phyloP scores from a whole-genome alignment of 2,888 invertebrate genomes.

The Pteria penguin region DNA sequence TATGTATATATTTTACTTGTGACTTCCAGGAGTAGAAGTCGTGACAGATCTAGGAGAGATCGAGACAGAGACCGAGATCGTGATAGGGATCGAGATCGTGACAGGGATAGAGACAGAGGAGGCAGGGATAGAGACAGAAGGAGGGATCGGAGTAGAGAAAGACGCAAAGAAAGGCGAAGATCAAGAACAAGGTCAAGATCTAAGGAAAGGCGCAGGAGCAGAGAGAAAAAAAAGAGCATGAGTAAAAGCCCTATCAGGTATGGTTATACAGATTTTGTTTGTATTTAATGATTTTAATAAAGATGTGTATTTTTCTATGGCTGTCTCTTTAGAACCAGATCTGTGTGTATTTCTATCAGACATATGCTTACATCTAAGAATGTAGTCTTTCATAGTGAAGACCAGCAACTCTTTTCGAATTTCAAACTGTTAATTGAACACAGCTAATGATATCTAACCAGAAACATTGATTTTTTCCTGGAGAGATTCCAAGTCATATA shows the following conservation, averaged over 20 bases:
- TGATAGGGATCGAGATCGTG: slow-evolving; percentile 66
- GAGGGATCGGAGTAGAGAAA: slow-evolving; percentile 58
- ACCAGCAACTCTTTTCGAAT: too few relatives aligned
- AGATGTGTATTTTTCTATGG: neutral
- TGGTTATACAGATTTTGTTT: neutral
- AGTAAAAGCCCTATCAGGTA: slow-evolving; percentile 70
- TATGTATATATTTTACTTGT: too few relatives aligned
- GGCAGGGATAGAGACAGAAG: slow-evolving; percentile 50
- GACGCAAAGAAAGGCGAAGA: slow-evolving; percentile 63
- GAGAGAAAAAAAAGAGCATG: slow-evolving; percentile 57
- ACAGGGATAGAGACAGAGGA: slow-evolving; percentile 55
- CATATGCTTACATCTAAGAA: too few relatives aligned
- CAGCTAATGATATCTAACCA: too few relatives aligned
- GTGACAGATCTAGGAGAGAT: slow-evolving; percentile 40
- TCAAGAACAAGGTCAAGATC: slow-evolving; percentile 59
- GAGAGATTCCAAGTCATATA: too few relatives aligned
- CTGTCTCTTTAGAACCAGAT: too few relatives aligned
- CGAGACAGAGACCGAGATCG: slow-evolving; percentile 71
- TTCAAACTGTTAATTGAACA: too few relatives aligned
- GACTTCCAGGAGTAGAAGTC: slow-evolving; percentile 20
- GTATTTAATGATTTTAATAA: slow-evolving; percentile 12
- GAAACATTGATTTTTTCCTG: too few relatives aligned
- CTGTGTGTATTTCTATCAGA: too few relatives aligned
- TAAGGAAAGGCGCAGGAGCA: slow-evolving; percentile 51
- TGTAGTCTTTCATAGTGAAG: too few relatives aligned